A percentile compares a stretch with the other conserved stretches of the same genome.
phyloP scores from a whole-genome alignment of 37 sponge, comb jelly and placozoan genomes.

The Spongilla lacustris region DNA sequence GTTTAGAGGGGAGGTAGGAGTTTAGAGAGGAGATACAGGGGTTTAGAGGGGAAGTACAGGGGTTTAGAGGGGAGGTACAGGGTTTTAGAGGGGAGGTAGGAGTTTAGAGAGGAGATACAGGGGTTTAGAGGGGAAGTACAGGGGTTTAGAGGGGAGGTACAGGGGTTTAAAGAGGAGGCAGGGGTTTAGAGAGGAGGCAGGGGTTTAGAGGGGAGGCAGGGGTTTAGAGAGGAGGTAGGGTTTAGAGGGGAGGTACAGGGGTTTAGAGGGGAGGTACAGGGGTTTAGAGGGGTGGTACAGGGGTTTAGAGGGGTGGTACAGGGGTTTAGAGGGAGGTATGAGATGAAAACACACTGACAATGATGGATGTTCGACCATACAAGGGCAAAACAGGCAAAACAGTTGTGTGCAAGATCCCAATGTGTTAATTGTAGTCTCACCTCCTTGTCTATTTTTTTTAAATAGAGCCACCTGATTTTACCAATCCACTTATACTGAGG shows the following conservation, averaged over 20 bases:
- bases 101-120: no score
- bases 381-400: no score
- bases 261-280: no score
- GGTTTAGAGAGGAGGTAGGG: not conserved
- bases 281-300: conserved; percentile 47
- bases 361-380: no score
- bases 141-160: not conserved
- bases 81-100: not conserved
- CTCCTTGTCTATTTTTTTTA: not conserved
- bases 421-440: not conserved
- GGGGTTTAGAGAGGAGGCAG: no score
- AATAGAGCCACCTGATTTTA: conserved; percentile 91
- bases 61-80: not conserved
- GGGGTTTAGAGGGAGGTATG: not conserved
- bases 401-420: not conserved
- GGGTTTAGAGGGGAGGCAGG: not conserved
- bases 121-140: conserved; percentile 47
- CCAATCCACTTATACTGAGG: conserved; percentile 88
- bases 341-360: no score
- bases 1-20: not conserved
- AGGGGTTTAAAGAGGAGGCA: not conserved
- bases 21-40: no score
- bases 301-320: not conserved
- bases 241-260: not conserved
- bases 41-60: conserved; percentile 48